Evolutionary conservation across 2,888 invertebrate genomes (phyloP).

Genomic region (Beris morrisii): DNA sequence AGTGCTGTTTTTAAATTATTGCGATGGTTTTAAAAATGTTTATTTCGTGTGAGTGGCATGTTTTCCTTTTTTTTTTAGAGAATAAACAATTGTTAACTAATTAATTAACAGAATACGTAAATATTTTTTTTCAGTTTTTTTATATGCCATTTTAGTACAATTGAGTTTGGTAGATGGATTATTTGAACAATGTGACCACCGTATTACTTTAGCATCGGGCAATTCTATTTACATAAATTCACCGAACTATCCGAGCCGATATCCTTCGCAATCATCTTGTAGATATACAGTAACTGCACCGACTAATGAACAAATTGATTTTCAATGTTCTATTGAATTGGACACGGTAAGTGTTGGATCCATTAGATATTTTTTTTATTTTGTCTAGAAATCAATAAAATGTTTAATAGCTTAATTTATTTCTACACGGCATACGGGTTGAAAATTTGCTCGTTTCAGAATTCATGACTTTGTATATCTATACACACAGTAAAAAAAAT

Average conservation of each 20-base stretch:
- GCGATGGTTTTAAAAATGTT: too few species aligned
- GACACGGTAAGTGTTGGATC: constrained; percentile 46
- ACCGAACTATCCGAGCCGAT: constrained; percentile 49
- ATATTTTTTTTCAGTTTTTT: not conserved
- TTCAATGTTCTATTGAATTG: constrained; percentile 49
- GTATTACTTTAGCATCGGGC: constrained; percentile 45
- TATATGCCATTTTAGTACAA: not conserved
- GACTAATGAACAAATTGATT: constrained; percentile 46
- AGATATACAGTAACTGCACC: constrained; percentile 50
- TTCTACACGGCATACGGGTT: too few species aligned
- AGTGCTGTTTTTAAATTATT: too few species aligned
- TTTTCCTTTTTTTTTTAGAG: too few species aligned
- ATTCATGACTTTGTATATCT: too few species aligned
- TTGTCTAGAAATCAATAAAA: too few species aligned
- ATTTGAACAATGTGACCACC: constrained; percentile 50
- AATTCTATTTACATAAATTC: constrained; percentile 50
- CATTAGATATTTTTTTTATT: too few species aligned
- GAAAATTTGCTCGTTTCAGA: too few species aligned
- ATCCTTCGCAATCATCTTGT: constrained; percentile 51
- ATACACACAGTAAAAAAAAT: too few species aligned
- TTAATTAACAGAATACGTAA: not conserved
- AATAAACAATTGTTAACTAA: too few species aligned
- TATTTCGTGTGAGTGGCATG: too few species aligned
- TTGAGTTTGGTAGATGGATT: constrained; percentile 5
- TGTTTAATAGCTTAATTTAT: too few species aligned